These are phyloP conservation scores for Acleris literana DNA, from an alignment of 2,888 invertebrate genomes.

Conservation along the genomic window DNA sequence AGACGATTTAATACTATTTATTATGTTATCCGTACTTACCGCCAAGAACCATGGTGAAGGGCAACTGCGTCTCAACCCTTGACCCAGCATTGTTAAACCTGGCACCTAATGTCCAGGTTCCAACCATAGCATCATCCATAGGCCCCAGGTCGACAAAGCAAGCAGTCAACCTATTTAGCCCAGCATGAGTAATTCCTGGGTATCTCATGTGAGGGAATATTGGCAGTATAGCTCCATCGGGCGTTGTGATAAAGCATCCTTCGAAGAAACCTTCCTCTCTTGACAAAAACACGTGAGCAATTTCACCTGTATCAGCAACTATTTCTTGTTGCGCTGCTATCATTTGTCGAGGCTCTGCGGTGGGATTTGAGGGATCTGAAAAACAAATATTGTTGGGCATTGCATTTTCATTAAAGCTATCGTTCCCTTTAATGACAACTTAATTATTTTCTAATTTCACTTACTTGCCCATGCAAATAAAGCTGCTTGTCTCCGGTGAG, in stretches of 20 bases:
- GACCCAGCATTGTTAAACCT: conserved; percentile 31
- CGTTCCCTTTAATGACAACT: too few species aligned
- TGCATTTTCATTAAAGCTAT: too few species aligned
- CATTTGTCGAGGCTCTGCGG: conserved; percentile 21
- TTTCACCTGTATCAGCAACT: conserved; percentile 49
- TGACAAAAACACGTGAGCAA: conserved; percentile 45
- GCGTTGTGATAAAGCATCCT: conserved; percentile 56
- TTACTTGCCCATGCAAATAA: conserved; percentile 49
- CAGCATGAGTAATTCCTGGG: conserved; percentile 33
- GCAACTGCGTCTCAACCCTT: conserved; percentile 29
- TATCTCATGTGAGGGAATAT: conserved; percentile 46
- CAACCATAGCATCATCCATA: conserved; percentile 31
- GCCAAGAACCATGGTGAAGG: conserved; percentile 25
- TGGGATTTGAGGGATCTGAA: conserved; percentile 30
- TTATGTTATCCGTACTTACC: conserved; percentile 18
- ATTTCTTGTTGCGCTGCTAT: conserved; percentile 40
- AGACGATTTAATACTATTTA: not conserved
- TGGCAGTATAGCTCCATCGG: conserved; percentile 46
- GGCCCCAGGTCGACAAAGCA: conserved; percentile 32
- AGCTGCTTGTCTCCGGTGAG: conserved; percentile 46
- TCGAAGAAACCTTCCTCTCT: conserved; percentile 37
- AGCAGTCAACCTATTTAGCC: conserved; percentile 14
- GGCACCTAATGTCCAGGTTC: conserved; percentile 24
- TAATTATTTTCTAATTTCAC: not conserved
- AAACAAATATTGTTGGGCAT: not conserved